Base-by-base conservation (phyloP, 2,113 vertebrate genomes). In the Heterocephalus glaber region DNA sequence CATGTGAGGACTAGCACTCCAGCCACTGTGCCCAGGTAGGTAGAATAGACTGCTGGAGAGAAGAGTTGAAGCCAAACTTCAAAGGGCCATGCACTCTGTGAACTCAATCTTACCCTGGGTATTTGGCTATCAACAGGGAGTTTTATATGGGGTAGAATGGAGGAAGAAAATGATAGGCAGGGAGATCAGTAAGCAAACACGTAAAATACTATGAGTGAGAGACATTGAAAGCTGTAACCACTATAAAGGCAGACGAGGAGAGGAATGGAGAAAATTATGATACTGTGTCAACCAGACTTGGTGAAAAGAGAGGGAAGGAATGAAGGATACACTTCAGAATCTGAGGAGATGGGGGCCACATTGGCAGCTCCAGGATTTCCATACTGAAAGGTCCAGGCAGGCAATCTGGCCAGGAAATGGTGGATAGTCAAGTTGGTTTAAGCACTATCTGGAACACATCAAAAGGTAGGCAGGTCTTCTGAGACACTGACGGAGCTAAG, bases 121-220 rank as follows among this genome's bases (percentile, higher is more conserved):
- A 80, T 61, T 35, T 7, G 49, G 70, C 33, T 16, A 30, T 5
- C 58, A 19, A 7, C 33, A 4, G 2, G 63, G 0, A 5, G 5
- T 28, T 60, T 14, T 6, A 49, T 0, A 28, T 3, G 14, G 13
- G 9, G 22, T 17, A 2, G 7, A 4, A 47, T 41, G 20, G 22
- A 38, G 7, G 8, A 2, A 28, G 22, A 5, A 22, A 35, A 49
- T 56, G 81, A 38, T 1, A 52, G 44, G 47, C 38, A 65, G 33
- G 28, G 86, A 56, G 16, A 38, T 28, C 30, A 47, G 20, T 3
- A 52, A 92, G 33, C 19, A 38, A 68, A 52, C n/a, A 63, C 47
- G 49, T 17, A 8, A 84, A 44, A 38, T 3, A 1, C 61, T 28
- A 2, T 20, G 41, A 52, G 13, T 35, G 54, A 65, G 47, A 26